These are phyloP conservation scores for Capitulum mitella DNA, from an alignment of 2,888 invertebrate species.

Conservation along the genomic window DNA sequence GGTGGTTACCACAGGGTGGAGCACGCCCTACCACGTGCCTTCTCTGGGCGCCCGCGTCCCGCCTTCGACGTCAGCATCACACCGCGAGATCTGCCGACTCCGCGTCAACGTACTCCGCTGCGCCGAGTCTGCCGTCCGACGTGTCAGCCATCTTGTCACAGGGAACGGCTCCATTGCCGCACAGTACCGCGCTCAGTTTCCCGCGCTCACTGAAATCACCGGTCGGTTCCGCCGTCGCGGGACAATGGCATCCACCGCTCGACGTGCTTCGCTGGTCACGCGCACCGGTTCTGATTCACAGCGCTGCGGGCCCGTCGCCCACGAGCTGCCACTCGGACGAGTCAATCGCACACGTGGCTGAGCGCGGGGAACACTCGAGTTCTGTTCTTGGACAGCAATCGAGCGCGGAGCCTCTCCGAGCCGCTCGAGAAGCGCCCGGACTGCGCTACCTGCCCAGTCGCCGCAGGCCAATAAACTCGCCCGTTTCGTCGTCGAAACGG, in stretches of 20 bases:
- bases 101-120: background rate
- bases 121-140: no score
- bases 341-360: background rate
- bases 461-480: background rate
- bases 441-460: background rate
- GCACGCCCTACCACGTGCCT: background rate
- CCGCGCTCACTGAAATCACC: no score
- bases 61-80: no score
- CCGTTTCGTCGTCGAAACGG: slow-evolving; percentile 7
- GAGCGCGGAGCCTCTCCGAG: background rate
- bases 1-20: background rate
- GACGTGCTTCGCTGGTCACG: no score
- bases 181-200: no score
- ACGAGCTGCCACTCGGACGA: background rate
- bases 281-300: background rate
- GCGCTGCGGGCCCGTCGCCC: background rate
- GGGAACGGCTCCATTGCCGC: no score
- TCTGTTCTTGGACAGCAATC: background rate
- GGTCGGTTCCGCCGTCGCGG: no score
- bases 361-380: no score
- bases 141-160: no score
- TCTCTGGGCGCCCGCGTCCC: no score
- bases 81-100: background rate
- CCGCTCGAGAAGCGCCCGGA: background rate
- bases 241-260: no score